These are phyloP conservation scores for Corydoras maculifer DNA, from an alignment of 2,113 vertebrate species.

Conservation along the genomic window DNA sequence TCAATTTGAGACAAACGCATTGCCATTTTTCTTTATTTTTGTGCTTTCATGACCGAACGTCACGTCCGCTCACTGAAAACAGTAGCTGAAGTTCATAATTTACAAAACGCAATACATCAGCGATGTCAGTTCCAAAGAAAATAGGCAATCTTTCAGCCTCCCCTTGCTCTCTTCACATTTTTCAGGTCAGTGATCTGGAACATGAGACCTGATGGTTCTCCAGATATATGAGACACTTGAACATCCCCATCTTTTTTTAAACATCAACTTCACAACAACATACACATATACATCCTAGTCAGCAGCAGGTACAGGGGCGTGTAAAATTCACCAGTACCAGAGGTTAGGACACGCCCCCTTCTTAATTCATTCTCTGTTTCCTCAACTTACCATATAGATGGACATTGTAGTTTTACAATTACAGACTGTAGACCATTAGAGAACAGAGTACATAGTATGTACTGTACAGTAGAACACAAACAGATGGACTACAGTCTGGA, in stretches of 20 bases:
- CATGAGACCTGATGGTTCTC: constrained; percentile 30
- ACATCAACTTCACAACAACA: constrained; percentile 9
- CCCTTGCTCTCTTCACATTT: constrained; percentile 22
- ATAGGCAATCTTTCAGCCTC: constrained; percentile 13
- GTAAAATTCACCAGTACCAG: no score
- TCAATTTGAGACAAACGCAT: no score
- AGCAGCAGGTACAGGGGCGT: not conserved
- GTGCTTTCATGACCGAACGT: no score
- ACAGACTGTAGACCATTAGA: no score
- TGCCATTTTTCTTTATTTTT: no score
- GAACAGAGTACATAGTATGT: no score
- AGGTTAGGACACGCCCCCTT: not conserved
- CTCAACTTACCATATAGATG: no score
- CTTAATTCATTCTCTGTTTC: not conserved
- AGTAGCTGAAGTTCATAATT: constrained; percentile 20
- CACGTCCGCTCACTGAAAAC: not conserved
- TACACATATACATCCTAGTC: not conserved
- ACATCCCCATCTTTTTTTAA: constrained; percentile 16
- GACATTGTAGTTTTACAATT: no score
- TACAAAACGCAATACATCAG: constrained; percentile 6
- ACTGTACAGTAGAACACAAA: no score
- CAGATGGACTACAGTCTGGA: no score
- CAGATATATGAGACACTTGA: constrained; percentile 12
- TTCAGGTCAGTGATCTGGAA: constrained; percentile 38
- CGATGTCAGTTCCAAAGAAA: constrained; percentile 13